Percentiles rank a stretch among this genome's conserved stretches.
Evolutionary conservation across 2,113 vertebrate genomes (phyloP).

Genomic region (Arizona elegans): DNA sequence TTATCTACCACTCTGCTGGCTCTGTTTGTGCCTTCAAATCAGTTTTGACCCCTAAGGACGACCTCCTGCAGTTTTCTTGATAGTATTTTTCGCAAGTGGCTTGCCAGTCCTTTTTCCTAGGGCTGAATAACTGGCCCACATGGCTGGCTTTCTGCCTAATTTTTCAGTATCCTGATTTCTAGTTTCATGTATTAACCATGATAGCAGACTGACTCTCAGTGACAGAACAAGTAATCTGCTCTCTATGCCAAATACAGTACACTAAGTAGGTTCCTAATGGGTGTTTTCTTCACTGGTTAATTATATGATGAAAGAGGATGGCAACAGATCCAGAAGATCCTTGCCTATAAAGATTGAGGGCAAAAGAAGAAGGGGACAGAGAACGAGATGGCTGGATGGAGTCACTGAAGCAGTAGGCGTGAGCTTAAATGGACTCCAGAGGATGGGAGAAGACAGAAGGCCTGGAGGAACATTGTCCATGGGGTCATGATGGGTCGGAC

Average conservation of each 20-base stretch:
- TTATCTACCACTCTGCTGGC: background rate
- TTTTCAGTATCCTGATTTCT: background rate
- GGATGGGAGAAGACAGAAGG: too few relatives aligned
- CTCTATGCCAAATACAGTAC: background rate
- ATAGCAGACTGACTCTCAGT: background rate
- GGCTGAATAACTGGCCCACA: background rate
- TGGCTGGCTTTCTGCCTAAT: background rate
- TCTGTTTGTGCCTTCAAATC: background rate
- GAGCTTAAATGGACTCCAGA: too few relatives aligned
- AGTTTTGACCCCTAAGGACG: background rate
- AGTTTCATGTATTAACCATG: background rate
- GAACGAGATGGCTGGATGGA: too few relatives aligned
- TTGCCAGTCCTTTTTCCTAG: background rate
- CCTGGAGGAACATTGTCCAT: too few relatives aligned
- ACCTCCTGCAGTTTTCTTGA: background rate
- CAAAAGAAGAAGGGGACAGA: too few relatives aligned
- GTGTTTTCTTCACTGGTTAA: background rate
- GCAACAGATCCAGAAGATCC: background rate
- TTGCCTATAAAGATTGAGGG: background rate
- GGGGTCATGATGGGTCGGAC: too few relatives aligned
- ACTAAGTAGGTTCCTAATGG: background rate
- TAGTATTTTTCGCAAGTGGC: background rate
- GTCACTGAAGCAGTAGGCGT: too few relatives aligned
- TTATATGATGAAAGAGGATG: background rate
- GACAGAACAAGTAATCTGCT: background rate